Evolutionary conservation across 2,888 invertebrate species (phyloP).

Genomic region (Machimus atricapillus): DNA sequence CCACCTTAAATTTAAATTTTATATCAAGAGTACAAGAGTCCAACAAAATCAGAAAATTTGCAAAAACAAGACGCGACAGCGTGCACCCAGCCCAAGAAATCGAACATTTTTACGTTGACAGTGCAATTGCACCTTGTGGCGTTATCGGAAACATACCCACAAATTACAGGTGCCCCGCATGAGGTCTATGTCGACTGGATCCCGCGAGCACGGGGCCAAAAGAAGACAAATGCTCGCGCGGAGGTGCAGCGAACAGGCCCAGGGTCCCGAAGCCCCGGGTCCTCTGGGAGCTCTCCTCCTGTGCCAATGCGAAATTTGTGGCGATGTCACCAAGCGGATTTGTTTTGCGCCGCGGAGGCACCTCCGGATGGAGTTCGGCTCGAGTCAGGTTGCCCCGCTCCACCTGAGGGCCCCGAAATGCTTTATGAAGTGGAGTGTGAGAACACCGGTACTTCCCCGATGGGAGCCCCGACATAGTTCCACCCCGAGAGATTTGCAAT

Average conservation of each 20-base stretch:
- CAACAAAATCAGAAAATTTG: not conserved
- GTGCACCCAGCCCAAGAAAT: not conserved
- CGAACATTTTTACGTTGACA: constrained; percentile 6
- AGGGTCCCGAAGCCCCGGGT: not conserved
- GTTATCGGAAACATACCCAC: constrained; percentile 40
- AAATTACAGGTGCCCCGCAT: constrained; percentile 38
- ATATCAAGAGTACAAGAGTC: not conserved
- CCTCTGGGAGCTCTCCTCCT: constrained; percentile 18
- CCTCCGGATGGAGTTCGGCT: not conserved
- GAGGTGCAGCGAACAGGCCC: not conserved
- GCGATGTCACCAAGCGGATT: constrained; percentile 38
- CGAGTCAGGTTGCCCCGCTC: not conserved
- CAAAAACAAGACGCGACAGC: not conserved
- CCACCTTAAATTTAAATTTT: not conserved
- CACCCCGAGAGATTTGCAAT: constrained; percentile 38
- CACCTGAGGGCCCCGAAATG: not conserved
- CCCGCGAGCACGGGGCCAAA: not conserved
- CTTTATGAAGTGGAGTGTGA: constrained; percentile 39
- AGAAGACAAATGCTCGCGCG: constrained; percentile 4
- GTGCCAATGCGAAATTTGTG: constrained; percentile 41
- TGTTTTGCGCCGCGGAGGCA: not conserved
- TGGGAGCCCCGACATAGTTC: not conserved
- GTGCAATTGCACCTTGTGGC: constrained; percentile 33
- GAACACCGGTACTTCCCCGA: constrained; percentile 39
- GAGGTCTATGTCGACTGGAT: constrained; percentile 36